These are phyloP conservation scores for Rhinichthys klamathensis DNA, from an alignment of 2,113 vertebrate species.

Conservation along the genomic window DNA sequence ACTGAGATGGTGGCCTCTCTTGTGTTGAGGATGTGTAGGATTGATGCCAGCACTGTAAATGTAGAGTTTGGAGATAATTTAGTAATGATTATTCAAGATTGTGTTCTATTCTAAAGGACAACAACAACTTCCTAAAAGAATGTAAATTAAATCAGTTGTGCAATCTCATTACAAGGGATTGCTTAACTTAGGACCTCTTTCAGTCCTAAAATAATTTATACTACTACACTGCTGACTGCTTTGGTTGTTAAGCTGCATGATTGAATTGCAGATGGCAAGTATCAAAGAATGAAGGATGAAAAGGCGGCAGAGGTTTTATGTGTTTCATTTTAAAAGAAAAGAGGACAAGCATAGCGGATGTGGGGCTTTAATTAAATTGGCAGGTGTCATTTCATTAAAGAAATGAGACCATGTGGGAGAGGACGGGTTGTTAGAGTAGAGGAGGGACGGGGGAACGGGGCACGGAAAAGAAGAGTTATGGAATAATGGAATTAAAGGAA, in stretches of 20 bases:
- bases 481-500: slow-evolving; percentile 62
- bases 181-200: background rate
- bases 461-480: slow-evolving; percentile 54
- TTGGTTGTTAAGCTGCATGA: slow-evolving; percentile 26
- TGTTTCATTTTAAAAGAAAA: slow-evolving; percentile 28
- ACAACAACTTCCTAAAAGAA: background rate
- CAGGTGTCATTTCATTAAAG: slow-evolving; percentile 57
- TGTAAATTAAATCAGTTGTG: background rate
- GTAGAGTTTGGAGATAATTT: background rate
- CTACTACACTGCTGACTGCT: slow-evolving; percentile 23
- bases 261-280: slow-evolving; percentile 37
- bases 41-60: slow-evolving; percentile 16
- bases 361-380: slow-evolving; percentile 68
- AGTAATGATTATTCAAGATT: background rate
- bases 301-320: slow-evolving; percentile 17
- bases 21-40: background rate
- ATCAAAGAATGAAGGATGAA: slow-evolving; percentile 13
- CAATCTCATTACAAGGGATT: background rate
- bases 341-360: slow-evolving; percentile 29
- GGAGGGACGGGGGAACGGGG: slow-evolving; percentile 8
- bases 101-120: background rate
- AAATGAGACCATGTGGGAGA: slow-evolving; percentile 22
- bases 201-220: background rate
- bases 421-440: background rate
- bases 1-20: background rate